A percentile compares a stretch with the other conserved stretches of the same genome.
Conservation (phyloP, 1,140 invertebrate species). For the Episyrphus balteatus region DNA sequence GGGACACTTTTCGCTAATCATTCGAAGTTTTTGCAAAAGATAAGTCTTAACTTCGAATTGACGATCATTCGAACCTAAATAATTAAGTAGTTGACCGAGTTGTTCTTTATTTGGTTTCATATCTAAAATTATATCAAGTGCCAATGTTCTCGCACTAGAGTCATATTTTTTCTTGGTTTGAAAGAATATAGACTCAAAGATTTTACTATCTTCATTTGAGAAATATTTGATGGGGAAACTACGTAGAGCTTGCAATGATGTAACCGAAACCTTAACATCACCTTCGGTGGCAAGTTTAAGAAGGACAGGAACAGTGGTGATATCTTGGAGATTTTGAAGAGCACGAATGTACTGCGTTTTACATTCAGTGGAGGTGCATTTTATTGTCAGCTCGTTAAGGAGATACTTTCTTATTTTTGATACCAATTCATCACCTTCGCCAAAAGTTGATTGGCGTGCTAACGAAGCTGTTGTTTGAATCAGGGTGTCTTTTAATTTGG, state of each 20-base stretch:
- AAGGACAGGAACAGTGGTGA: slow-evolving; percentile 45
- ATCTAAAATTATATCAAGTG: slow-evolving; percentile 59
- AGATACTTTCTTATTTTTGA: slow-evolving; percentile 13
- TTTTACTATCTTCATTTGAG: slow-evolving; percentile 30
- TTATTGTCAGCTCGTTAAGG: slow-evolving; percentile 1
- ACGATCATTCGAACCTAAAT: slow-evolving; percentile 41
- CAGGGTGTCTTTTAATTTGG: slow-evolving; percentile 52
- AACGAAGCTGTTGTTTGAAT: slow-evolving; percentile 53
- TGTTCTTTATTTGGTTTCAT: slow-evolving; percentile 42
- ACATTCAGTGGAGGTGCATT: slow-evolving; percentile 25
- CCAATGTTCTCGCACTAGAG: slow-evolving; percentile 58
- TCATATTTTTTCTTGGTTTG: slow-evolving; percentile 52
- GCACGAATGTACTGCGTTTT: slow-evolving; percentile 50
- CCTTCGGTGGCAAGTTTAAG: slow-evolving; percentile 42
- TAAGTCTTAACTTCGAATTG: slow-evolving; percentile 58
- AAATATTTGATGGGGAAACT: slow-evolving; percentile 39
- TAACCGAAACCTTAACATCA: slow-evolving; percentile 42
- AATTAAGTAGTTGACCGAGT: slow-evolving; percentile 44
- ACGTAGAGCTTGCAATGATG: slow-evolving; percentile 54
- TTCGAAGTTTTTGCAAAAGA: slow-evolving; percentile 49
- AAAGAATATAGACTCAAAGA: slow-evolving; percentile 49
- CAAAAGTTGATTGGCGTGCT: slow-evolving; percentile 37
- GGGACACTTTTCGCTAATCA: slow-evolving; percentile 43
- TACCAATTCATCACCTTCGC: slow-evolving; percentile 15
- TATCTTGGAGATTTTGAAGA: slow-evolving; percentile 53